These are phyloP conservation scores for Accipiter virgatus DNA, from an alignment of 2,113 vertebrate species.

Conservation along the genomic window DNA sequence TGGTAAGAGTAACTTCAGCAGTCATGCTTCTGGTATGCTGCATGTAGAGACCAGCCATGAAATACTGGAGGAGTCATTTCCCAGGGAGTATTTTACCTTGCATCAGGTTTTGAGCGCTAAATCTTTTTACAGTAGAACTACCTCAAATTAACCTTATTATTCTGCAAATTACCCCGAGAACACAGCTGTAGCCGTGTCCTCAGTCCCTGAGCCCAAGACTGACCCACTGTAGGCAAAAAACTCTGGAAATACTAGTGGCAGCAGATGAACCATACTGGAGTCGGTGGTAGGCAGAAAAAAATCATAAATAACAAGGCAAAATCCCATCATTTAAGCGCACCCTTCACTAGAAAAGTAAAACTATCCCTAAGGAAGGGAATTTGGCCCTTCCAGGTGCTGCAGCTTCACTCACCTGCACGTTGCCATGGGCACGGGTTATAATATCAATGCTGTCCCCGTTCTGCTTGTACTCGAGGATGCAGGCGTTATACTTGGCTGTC, in stretches of 20 bases:
- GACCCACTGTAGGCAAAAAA: not conserved
- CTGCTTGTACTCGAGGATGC: slow-evolving; percentile 98
- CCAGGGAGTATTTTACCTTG: not conserved
- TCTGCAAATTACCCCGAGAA: not conserved
- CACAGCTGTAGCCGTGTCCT: rapidly evolving
- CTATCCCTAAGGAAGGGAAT: too few species aligned
- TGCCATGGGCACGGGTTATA: slow-evolving; percentile 94
- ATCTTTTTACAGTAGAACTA: not conserved
- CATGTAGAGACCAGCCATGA: rapidly evolving
- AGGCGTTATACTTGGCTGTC: slow-evolving; percentile 97
- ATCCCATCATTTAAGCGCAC: rapidly evolving
- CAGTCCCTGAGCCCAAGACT: not conserved
- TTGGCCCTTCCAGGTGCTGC: rapidly evolving
- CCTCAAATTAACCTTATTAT: not conserved
- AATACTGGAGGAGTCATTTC: rapidly evolving
- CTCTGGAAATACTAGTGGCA: not conserved
- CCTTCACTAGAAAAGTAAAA: not conserved
- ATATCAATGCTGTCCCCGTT: slow-evolving; percentile 96
- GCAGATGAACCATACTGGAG: rapidly evolving
- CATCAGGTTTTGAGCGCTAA: not conserved
- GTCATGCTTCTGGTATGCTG: rapidly evolving
- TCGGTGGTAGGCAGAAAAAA: too few species aligned
- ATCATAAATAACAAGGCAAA: rapidly evolving
- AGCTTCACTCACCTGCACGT: slow-evolving; percentile 85
- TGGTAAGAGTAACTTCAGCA: not conserved